Evolutionary conservation across 2,797 vertebrate species (phyloP).

Genomic region (Coracias cyanogaster): DNA sequence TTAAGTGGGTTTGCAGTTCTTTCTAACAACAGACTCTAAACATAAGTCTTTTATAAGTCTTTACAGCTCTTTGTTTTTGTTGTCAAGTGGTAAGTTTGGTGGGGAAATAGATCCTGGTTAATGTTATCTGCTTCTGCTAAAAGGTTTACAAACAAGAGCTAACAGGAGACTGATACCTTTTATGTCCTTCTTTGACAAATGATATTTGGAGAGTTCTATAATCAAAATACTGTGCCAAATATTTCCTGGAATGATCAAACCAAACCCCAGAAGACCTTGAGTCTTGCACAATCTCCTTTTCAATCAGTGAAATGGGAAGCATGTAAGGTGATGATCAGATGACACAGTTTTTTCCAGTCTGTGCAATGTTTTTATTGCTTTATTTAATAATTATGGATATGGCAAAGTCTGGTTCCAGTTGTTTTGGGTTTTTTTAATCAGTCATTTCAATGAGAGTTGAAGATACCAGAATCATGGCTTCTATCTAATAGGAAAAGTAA

Average conservation of each 20-base stretch:
- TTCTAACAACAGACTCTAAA: background rate
- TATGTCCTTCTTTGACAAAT: background rate
- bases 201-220: conserved; percentile 21
- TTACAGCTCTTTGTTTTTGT: background rate
- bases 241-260: conserved; percentile 37
- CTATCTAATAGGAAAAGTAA: background rate
- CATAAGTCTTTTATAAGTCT: background rate
- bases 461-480: background rate
- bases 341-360: background rate
- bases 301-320: accelerated
- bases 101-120: background rate
- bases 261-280: background rate
- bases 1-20: background rate
- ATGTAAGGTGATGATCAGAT: background rate
- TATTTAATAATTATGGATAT: background rate
- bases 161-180: background rate
- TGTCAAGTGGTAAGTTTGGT: background rate
- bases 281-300: background rate
- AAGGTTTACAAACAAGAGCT: background rate
- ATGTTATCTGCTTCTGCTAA: background rate
- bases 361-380: background rate
- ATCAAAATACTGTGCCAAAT: conserved; percentile 16
- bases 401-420: background rate
- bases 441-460: background rate
- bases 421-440: background rate